Base-by-base conservation (phyloP, 2,113 vertebrate species). In the Peromyscus polionotus region DNA sequence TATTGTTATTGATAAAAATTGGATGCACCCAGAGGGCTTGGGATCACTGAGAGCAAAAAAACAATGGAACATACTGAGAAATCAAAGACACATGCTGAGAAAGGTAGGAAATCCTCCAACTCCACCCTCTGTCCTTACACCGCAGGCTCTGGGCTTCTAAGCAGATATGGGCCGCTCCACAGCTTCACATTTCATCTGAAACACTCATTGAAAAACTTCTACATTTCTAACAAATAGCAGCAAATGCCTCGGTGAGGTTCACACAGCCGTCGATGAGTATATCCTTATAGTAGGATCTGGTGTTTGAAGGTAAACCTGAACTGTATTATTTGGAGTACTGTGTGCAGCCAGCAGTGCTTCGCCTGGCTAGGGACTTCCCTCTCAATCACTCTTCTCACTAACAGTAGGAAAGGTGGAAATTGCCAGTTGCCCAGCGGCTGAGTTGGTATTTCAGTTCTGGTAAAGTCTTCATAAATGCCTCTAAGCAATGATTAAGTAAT, bases 61-160 rank as follows among this genome's bases (percentile, higher is more conserved):
- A 73, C 22, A 95, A 99, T 99, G 98, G 98, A 99, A 10, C 96
- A 97, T 65, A 77, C 31, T 7, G 85, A 98, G 84, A 98, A 95
- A 92, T 70, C 97, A 36, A 95, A 90, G 89, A 72, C 70, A 16
- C 75, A 0, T 0, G 42, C 97, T 89, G 84, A 80, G 61, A 98
- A 97, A 98, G 98, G 98, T 99, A 98, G 0, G 98, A 24, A 97
- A 14, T 26, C 16, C 1, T 91, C 70, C 88, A 93, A 22, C 72
- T 28, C 72, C 0, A 20, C 12, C 45, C 19, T 70, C 91, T 39
- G 54, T 79, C 61, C 70, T 51, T 48, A 33, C 33, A 45, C 8
- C 63, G n/a, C 14, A 51, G 11, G 14, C 63, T 79, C 54, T 75
- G 24, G 31, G 42, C 63, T 89, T 77, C 5, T 17, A 75, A 7